Conservation (phyloP, 2,888 invertebrate genomes). For the Pogonocherus hispidulus region DNA sequence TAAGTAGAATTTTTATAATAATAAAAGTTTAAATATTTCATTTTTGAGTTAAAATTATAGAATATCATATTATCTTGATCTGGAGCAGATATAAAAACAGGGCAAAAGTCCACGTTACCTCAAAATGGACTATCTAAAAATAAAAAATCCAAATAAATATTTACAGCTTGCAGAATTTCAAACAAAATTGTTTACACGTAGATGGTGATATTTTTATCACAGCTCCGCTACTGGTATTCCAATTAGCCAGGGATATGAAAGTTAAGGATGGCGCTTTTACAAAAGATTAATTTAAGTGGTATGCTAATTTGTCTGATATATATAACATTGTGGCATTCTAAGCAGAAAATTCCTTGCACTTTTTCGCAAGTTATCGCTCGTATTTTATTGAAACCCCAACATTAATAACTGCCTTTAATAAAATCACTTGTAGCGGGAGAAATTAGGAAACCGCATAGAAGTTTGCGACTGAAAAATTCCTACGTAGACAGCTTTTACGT, state of each 20-base stretch:
- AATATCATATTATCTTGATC: no score
- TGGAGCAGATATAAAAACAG: no score
- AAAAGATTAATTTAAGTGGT: slow-evolving; percentile 1
- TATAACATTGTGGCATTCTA: not conserved
- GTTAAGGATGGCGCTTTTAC: not conserved
- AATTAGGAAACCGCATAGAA: slow-evolving; percentile 18
- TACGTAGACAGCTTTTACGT: slow-evolving; percentile 13
- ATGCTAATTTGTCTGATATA: not conserved
- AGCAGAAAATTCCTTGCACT: not conserved
- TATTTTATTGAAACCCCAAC: slow-evolving; percentile 3
- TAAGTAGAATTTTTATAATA: no score
- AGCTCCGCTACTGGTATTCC: not conserved
- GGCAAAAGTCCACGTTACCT: no score
- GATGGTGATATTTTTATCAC: not conserved
- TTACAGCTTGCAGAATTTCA: not conserved
- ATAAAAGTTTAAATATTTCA: no score
- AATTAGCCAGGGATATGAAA: not conserved
- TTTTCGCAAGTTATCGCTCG: not conserved
- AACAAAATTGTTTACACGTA: not conserved
- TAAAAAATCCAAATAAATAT: not conserved
- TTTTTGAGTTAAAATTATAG: no score
- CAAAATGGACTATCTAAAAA: not conserved
- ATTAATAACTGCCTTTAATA: slow-evolving; percentile 7
- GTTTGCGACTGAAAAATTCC: slow-evolving; percentile 19
- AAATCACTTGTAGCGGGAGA: not conserved